Conservation (phyloP, 2,888 invertebrate genomes). For the Drosophila dives region DNA sequence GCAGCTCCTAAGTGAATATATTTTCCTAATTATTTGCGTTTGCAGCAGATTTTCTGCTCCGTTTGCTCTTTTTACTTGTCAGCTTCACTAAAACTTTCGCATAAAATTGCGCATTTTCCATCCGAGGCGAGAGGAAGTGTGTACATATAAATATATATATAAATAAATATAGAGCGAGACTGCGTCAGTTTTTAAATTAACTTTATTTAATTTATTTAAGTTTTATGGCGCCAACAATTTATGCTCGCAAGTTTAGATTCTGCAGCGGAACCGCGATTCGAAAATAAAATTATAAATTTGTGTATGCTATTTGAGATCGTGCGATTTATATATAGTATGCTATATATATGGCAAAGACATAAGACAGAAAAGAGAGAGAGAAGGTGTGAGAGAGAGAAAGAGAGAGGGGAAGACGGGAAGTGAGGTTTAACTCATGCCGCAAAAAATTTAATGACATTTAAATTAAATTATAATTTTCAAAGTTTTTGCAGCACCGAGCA, state of each 20-base stretch:
- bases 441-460: conserved; percentile 78
- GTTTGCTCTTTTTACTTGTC: conserved; percentile 48
- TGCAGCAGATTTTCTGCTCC: conserved; percentile 65
- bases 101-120: conserved; percentile 58
- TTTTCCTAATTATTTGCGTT: conserved; percentile 64
- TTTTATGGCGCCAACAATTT: conserved; percentile 45
- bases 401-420: conserved; percentile 2
- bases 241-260: conserved; percentile 26
- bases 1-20: conserved; percentile 59
- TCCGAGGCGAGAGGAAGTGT: neutral
- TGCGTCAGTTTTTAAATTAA: conserved; percentile 46
- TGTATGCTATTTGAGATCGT: conserved; percentile 1
- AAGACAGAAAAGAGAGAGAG: conserved; percentile 2
- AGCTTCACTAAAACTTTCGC: conserved; percentile 42
- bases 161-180: neutral
- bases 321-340: neutral
- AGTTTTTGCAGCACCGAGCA: conserved; percentile 59
- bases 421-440: conserved; percentile 32
- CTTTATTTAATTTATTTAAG: conserved; percentile 55
- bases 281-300: neutral
- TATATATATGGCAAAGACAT: conserved; percentile 2
- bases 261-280: conserved; percentile 4
- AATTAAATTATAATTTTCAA: conserved; percentile 79
- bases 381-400: neutral
- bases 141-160: neutral